phyloP scores from a whole-genome alignment of 37 sponge, comb jelly and placozoan species.

The Cliona cf. orientalis region DNA sequence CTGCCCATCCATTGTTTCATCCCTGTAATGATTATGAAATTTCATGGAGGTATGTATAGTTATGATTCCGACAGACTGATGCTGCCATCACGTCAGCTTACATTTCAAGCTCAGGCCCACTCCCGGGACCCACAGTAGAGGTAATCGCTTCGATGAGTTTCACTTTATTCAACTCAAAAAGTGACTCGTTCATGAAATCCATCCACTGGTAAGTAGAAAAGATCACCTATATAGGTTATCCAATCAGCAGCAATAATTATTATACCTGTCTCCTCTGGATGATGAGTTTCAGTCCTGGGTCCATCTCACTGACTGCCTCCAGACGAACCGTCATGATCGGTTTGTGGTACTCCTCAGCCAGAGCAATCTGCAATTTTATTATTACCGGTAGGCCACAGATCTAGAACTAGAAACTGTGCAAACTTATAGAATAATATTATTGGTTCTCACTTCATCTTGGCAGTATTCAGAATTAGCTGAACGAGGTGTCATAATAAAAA shows the following conservation, averaged over 20 bases:
- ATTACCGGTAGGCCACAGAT: too few species aligned
- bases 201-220: conserved; percentile 31
- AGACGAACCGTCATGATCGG: conserved; percentile 47
- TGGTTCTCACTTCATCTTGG: conserved; percentile 77
- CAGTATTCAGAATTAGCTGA: conserved; percentile 73
- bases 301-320: conserved; percentile 48
- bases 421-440: too few species aligned
- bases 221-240: too few species aligned
- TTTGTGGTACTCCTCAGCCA: conserved; percentile 79
- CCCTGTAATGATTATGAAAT: too few species aligned
- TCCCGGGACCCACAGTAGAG: conserved; percentile 42
- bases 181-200: conserved; percentile 30
- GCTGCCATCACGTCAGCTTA: too few species aligned
- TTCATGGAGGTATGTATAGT: too few species aligned
- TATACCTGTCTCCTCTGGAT: conserved; percentile 69
- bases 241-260: background rate
- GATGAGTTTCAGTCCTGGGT: conserved; percentile 77
- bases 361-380: too few species aligned
- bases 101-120: too few species aligned
- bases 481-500: conserved; percentile 65
- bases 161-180: background rate
- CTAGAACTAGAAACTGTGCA: too few species aligned
- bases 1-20: too few species aligned
- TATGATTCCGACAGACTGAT: too few species aligned
- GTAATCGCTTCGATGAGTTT: conserved; percentile 26